phyloP scores from a whole-genome alignment of 2,888 invertebrate species.

The Rhingia rostrata region DNA sequence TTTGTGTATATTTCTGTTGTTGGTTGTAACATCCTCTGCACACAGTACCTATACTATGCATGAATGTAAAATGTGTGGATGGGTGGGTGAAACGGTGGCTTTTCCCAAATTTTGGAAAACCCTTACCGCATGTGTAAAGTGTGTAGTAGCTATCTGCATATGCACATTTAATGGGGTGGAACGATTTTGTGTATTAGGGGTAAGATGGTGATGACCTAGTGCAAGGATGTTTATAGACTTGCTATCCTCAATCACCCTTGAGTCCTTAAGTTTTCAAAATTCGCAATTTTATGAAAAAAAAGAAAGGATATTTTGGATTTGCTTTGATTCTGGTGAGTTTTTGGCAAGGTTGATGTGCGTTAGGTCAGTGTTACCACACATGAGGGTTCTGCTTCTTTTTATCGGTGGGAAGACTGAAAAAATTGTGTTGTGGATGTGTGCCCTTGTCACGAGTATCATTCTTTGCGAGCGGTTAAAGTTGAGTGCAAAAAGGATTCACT shows the following conservation, averaged over 20 bases:
- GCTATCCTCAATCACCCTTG: conserved; percentile 18
- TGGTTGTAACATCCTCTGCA: conserved; percentile 49
- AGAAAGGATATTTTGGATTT: conserved; percentile 3
- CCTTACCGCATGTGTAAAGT: conserved; percentile 50
- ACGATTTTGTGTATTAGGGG: conserved; percentile 12
- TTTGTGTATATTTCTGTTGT: conserved; percentile 31
- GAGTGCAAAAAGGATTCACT: conserved; percentile 69
- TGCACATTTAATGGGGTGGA: conserved; percentile 64
- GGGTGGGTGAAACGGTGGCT: conserved; percentile 25
- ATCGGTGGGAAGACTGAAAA: neutral
- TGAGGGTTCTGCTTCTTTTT: neutral
- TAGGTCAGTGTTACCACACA: conserved; percentile 57
- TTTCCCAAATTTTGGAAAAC: conserved; percentile 59
- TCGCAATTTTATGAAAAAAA: conserved; percentile 44
- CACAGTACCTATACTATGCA: conserved; percentile 3
- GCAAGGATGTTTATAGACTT: conserved; percentile 45
- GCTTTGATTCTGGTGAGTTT: neutral
- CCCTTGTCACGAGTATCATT: conserved; percentile 43
- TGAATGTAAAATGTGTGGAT: conserved; percentile 47
- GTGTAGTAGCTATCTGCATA: conserved; percentile 63
- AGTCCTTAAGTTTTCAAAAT: conserved; percentile 22
- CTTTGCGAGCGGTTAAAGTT: conserved; percentile 33
- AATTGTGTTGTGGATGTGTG: conserved; percentile 1
- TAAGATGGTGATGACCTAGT: conserved; percentile 58
- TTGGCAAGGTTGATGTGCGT: conserved; percentile 10